A percentile compares a stretch with the other conserved stretches of the same genome.
Conservation (phyloP, 1,140 invertebrate species). For the Drosophila orena region DNA sequence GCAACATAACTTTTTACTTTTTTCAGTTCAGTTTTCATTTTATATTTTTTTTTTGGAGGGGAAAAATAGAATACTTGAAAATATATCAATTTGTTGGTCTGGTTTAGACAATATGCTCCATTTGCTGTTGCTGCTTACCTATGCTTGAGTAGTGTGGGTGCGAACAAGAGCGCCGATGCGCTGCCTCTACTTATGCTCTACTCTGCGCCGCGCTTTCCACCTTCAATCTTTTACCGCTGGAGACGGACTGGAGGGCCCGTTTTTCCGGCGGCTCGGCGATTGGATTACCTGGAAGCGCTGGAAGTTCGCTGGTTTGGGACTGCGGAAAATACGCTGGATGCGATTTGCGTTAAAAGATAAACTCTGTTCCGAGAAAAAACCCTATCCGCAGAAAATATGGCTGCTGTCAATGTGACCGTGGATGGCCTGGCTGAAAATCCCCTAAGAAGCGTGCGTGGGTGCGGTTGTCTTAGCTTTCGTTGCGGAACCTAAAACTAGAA, state of each 20-base stretch:
- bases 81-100: constrained; percentile 77
- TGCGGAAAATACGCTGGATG: neutral
- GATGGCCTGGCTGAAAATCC: neutral
- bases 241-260: neutral
- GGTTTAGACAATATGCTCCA: constrained; percentile 52
- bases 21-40: constrained; percentile 24
- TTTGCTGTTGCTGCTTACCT: constrained; percentile 72
- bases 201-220: constrained; percentile 16
- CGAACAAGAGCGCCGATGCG: constrained; percentile 15
- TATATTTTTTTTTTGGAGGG: constrained; percentile 68
- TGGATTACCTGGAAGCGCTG: constrained; percentile 17
- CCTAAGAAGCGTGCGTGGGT: neutral
- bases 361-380: neutral
- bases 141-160: constrained; percentile 26
- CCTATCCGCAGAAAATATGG: constrained; percentile 12
- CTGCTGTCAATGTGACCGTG: constrained; percentile 1
- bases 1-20: constrained; percentile 17
- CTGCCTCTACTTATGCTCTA: constrained; percentile 20
- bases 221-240: constrained; percentile 4
- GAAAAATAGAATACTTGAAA: constrained; percentile 83
- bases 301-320: neutral
- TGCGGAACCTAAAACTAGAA: no score
- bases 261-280: constrained; percentile 9
- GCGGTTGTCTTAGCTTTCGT: no score
- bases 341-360: neutral